Percentiles rank a stretch among this genome's conserved stretches.
Evolutionary conservation across 2,113 vertebrate genomes (phyloP).

Genomic region (Pelodiscus sinensis): DNA sequence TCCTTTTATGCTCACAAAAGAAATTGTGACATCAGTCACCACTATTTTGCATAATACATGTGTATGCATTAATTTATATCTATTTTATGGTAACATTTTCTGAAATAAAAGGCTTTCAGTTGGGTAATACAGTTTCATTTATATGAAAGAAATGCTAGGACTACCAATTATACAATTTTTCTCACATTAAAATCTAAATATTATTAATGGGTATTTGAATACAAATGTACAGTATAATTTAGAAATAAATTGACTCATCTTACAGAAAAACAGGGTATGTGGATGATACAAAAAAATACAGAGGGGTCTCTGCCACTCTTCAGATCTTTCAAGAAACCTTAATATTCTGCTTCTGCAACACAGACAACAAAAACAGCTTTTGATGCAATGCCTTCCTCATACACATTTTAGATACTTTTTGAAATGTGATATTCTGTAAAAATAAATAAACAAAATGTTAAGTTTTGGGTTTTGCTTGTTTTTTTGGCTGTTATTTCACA

Average conservation of each 20-base stretch:
- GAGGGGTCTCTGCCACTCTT: neutral
- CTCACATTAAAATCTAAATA: neutral
- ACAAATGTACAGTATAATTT: neutral
- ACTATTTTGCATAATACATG: neutral
- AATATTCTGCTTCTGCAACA: neutral
- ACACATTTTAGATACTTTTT: neutral
- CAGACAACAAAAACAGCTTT: fast-evolving
- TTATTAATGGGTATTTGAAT: neutral
- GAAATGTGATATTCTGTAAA: neutral
- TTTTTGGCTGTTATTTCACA: neutral
- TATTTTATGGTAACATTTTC: neutral
- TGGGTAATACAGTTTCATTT: slow-evolving; percentile 3
- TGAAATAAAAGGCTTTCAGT: slow-evolving; percentile 11
- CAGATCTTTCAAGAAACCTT: neutral
- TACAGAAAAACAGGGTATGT: neutral
- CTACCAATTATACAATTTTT: neutral
- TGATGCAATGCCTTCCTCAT: neutral
- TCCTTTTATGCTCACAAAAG: slow-evolving; percentile 4
- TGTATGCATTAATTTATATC: neutral
- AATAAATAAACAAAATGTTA: neutral
- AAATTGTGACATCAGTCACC: neutral
- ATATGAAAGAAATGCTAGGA: neutral
- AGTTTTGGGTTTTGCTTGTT: neutral
- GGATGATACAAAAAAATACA: neutral
- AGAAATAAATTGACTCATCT: neutral